These are phyloP conservation scores for Alsophila aescularia DNA, from an alignment of 2,888 invertebrate genomes.

Conservation along the genomic window DNA sequence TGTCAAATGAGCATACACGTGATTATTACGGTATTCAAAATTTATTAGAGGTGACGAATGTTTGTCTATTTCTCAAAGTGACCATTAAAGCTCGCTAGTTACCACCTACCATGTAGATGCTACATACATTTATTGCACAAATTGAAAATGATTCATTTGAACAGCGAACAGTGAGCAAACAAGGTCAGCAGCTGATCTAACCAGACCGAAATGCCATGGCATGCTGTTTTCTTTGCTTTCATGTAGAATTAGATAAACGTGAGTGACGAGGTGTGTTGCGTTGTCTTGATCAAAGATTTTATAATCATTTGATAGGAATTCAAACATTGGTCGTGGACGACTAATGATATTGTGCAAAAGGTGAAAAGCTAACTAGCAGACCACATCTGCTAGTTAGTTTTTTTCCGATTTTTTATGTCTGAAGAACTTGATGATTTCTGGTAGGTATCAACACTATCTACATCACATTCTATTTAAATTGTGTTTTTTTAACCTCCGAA, in stretches of 20 bases:
- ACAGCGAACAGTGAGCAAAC: not conserved
- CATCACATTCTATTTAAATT: too few species aligned
- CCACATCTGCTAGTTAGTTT: too few species aligned
- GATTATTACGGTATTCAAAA: not conserved
- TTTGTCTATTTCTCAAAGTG: slow-evolving; percentile 13
- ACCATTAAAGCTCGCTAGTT: slow-evolving; percentile 17
- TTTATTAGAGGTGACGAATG: slow-evolving; percentile 20
- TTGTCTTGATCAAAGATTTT: slow-evolving; percentile 22
- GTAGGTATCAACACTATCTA: too few species aligned
- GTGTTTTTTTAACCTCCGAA: too few species aligned
- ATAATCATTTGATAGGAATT: slow-evolving; percentile 1
- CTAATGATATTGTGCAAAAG: not conserved
- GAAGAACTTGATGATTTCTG: too few species aligned
- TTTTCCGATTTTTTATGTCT: too few species aligned
- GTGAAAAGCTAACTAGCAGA: too few species aligned
- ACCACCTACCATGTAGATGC: slow-evolving; percentile 4
- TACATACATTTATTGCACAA: slow-evolving; percentile 11
- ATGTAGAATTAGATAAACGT: slow-evolving; percentile 20
- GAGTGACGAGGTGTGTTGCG: slow-evolving; percentile 11
- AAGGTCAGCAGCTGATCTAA: slow-evolving; percentile 5
- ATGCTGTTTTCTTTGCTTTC: slow-evolving; percentile 18
- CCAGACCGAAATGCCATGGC: slow-evolving; percentile 14
- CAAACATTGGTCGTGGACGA: not conserved
- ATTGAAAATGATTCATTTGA: slow-evolving; percentile 23
- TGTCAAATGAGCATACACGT: not conserved